Percentiles rank a stretch among this genome's conserved stretches.
These are phyloP conservation scores for Drosophila antonietae DNA, from an alignment of 2,888 invertebrate species.

Conservation along the genomic window DNA sequence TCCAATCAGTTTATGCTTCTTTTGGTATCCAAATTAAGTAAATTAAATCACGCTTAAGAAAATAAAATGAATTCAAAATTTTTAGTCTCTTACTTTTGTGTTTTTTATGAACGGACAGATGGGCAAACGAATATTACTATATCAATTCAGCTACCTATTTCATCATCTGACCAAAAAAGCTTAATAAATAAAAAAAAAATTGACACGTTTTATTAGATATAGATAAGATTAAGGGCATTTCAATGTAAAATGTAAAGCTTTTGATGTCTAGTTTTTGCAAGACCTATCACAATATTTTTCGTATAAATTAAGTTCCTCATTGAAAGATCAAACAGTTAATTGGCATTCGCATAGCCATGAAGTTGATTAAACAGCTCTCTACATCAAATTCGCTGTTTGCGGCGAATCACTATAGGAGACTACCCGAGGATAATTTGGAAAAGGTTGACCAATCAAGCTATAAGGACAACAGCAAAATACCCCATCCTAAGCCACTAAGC, in stretches of 20 bases:
- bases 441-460: neutral
- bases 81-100: too few relatives aligned
- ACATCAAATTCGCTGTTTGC: neutral
- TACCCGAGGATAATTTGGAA: neutral
- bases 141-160: neutral
- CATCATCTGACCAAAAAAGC: neutral
- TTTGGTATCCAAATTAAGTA: too few relatives aligned
- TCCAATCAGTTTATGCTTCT: too few relatives aligned
- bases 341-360: neutral
- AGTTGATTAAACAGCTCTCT: neutral
- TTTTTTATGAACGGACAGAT: too few relatives aligned
- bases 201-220: neutral
- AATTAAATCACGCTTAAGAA: too few relatives aligned
- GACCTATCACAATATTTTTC: conserved; percentile 18
- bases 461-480: neutral
- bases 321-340: neutral
- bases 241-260: neutral
- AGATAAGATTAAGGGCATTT: conserved; percentile 7
- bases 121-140: too few relatives aligned
- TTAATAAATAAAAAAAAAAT: neutral
- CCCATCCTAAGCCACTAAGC: too few relatives aligned
- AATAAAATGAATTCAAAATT: too few relatives aligned
- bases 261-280: neutral
- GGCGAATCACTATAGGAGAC: neutral
- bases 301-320: conserved; percentile 9